A percentile compares a stretch with the other conserved stretches of the same genome.
Conservation (phyloP, 2,797 vertebrate genomes). For the Anableps anableps region DNA sequence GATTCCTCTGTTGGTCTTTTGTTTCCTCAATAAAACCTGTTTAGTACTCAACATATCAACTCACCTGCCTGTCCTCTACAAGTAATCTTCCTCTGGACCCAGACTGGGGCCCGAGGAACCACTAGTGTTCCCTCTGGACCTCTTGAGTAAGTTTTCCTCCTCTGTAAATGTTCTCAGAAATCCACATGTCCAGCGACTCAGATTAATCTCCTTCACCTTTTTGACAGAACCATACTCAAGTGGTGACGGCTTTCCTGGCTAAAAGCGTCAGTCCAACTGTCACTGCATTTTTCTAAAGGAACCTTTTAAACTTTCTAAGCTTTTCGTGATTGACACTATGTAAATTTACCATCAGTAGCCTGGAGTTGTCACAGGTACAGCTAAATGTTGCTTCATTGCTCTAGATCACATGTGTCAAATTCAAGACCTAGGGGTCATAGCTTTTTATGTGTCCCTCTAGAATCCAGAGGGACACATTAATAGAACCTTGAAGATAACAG, state of each 20-base stretch:
- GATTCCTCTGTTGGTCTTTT: background rate
- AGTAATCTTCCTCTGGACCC: background rate
- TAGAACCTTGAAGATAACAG: too few species aligned
- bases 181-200: background rate
- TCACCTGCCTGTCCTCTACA: background rate
- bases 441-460: too few species aligned
- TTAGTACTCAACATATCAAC: background rate
- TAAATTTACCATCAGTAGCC: background rate
- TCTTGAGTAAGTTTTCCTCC: background rate
- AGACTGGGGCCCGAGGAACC: too few species aligned
- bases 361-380: background rate
- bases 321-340: background rate
- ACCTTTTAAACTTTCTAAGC: background rate
- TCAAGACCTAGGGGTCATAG: too few species aligned
- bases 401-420: background rate
- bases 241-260: background rate
- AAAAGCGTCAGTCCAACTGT: background rate
- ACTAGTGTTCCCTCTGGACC: background rate
- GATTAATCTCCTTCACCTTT: background rate
- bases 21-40: background rate
- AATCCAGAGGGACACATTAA: too few species aligned
- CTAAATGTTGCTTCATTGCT: background rate
- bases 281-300: background rate
- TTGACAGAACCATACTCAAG: background rate
- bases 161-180: background rate